phyloP scores from a whole-genome alignment of 2,888 invertebrate species.

The Vesta saturnalis region DNA sequence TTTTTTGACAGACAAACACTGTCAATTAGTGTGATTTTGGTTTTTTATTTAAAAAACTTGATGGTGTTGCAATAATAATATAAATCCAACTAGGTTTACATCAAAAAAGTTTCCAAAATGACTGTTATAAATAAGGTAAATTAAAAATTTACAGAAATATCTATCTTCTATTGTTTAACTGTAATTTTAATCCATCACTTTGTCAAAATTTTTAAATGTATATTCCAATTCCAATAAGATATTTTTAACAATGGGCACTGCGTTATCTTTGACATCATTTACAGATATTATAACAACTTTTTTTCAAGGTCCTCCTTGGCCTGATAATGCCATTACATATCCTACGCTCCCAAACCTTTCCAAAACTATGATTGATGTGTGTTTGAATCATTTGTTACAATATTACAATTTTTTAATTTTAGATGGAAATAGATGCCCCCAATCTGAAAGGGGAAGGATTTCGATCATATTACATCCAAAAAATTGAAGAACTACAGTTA shows the following conservation, averaged over 20 bases:
- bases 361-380: not conserved
- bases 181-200: not conserved
- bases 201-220: constrained; percentile 33
- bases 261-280: not conserved
- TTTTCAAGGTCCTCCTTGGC: not conserved
- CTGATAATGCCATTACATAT: not conserved
- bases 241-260: not conserved
- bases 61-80: not conserved
- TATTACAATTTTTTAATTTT: too few relatives aligned
- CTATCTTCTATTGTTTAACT: constrained; percentile 32
- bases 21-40: not conserved
- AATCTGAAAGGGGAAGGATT: constrained; percentile 85
- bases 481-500: constrained; percentile 96
- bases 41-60: too few relatives aligned
- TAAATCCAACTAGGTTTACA: not conserved
- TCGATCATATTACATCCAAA: constrained; percentile 95
- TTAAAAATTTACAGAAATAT: not conserved
- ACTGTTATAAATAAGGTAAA: constrained; percentile 48
- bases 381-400: not conserved
- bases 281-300: not conserved
- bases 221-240: too few relatives aligned
- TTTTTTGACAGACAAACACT: not conserved
- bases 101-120: constrained; percentile 34
- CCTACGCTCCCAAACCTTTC: not conserved
- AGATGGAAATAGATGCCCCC: constrained; percentile 79